Conservation (phyloP, 2,797 vertebrate genomes). For the Mergus octosetaceus region DNA sequence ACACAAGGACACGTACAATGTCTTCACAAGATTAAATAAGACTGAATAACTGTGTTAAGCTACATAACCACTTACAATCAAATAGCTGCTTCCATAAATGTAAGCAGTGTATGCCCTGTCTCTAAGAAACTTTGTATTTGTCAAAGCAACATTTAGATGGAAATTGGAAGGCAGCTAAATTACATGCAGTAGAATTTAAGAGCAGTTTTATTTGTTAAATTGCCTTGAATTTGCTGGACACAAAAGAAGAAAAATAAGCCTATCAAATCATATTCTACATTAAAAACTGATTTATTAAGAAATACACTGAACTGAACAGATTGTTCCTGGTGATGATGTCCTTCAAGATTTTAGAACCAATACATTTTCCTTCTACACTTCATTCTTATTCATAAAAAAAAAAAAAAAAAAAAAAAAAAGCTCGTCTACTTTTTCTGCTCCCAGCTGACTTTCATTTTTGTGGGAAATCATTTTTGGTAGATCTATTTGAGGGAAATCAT, state of each 20-base stretch:
- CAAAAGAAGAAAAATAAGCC: neutral
- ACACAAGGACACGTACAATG: neutral
- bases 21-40: slow-evolving; percentile 3
- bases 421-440: neutral
- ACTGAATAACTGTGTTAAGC: neutral
- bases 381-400: neutral
- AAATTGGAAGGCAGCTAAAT: slow-evolving; percentile 7
- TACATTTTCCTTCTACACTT: neutral
- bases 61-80: slow-evolving; percentile 4
- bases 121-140: neutral
- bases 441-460: neutral
- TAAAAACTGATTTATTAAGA: neutral
- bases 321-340: neutral
- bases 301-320: neutral
- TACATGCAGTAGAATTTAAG: neutral
- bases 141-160: slow-evolving; percentile 3
- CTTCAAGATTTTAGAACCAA: neutral
- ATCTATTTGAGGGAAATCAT: neutral
- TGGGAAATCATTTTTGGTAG: neutral
- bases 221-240: neutral
- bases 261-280: neutral
- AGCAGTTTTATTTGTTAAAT: neutral
- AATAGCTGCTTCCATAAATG: neutral
- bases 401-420: neutral
- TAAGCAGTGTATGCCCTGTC: neutral